These are phyloP conservation scores for Caiman crocodilus DNA, from an alignment of 2,797 vertebrate species.

Conservation along the genomic window DNA sequence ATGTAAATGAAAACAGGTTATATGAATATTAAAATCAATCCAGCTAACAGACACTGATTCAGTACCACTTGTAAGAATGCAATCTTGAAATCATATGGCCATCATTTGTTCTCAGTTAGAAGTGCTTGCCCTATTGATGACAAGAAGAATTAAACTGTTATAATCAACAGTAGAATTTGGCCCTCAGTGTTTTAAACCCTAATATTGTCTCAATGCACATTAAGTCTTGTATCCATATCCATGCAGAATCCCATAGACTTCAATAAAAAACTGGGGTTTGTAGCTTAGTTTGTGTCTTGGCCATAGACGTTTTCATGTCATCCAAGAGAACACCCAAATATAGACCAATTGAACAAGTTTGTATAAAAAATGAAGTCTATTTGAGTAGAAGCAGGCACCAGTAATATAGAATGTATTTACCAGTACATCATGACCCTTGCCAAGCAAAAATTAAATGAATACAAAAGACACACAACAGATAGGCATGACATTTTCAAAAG, in stretches of 20 bases:
- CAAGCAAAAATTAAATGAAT: neutral
- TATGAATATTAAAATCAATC: neutral
- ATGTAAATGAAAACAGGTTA: neutral
- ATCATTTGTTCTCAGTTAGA: neutral
- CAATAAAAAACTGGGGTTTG: neutral
- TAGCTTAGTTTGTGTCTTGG: neutral
- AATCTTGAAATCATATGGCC: neutral
- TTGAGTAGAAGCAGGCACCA: neutral
- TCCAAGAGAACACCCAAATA: neutral
- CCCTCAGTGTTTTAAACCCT: neutral
- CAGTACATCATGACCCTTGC: neutral
- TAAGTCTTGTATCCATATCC: neutral
- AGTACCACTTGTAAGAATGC: neutral
- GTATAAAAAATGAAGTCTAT: neutral
- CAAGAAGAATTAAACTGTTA: neutral
- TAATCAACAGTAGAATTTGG: neutral
- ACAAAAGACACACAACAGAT: too few relatives aligned
- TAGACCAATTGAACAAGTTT: neutral
- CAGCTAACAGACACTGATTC: neutral
- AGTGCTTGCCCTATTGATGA: too few relatives aligned
- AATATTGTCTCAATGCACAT: neutral
- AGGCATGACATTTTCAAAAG: neutral
- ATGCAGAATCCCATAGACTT: neutral
- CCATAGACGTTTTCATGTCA: neutral
- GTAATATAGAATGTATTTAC: neutral